These are phyloP conservation scores for Pterocles gutturalis DNA, from an alignment of 2,113 vertebrate genomes.

Conservation along the genomic window DNA sequence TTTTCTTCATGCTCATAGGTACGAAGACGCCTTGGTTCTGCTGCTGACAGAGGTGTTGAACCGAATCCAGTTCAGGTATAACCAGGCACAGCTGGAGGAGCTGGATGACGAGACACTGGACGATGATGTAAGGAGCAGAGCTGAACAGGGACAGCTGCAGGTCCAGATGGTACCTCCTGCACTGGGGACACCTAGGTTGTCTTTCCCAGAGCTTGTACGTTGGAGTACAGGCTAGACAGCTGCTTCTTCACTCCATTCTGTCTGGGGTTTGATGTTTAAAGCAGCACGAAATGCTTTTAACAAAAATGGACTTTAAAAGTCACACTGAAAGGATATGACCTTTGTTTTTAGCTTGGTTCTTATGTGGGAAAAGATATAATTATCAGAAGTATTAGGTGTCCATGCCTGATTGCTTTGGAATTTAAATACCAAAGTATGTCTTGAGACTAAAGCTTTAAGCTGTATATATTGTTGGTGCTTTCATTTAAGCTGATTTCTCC, in stretches of 20 bases:
- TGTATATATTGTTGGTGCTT: not conserved
- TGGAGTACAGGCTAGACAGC: not conserved
- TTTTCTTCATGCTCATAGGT: conserved; percentile 75
- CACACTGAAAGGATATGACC: not conserved
- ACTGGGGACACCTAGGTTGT: not conserved
- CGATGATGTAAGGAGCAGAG: conserved; percentile 89
- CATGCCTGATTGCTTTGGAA: not conserved
- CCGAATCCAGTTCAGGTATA: conserved; percentile 96
- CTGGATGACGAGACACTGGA: conserved; percentile 96
- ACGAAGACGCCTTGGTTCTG: conserved; percentile 94
- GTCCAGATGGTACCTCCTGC: not conserved
- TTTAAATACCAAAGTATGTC: not conserved
- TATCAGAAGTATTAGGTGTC: not conserved
- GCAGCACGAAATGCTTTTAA: not conserved
- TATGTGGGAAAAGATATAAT: accelerated
- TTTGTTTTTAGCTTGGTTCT: not conserved
- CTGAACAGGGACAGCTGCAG: not conserved
- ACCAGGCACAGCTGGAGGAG: conserved; percentile 96
- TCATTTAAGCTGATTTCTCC: not conserved
- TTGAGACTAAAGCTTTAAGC: not conserved
- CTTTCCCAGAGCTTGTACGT: not conserved
- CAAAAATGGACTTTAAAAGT: not conserved
- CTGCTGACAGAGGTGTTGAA: conserved; percentile 94
- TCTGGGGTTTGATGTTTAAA: not conserved
- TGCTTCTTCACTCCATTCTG: not conserved